A percentile compares a stretch with the other conserved stretches of the same genome.
These are phyloP conservation scores for Scaptomyza montana DNA, from an alignment of 1,140 invertebrate species.

Conservation along the genomic window DNA sequence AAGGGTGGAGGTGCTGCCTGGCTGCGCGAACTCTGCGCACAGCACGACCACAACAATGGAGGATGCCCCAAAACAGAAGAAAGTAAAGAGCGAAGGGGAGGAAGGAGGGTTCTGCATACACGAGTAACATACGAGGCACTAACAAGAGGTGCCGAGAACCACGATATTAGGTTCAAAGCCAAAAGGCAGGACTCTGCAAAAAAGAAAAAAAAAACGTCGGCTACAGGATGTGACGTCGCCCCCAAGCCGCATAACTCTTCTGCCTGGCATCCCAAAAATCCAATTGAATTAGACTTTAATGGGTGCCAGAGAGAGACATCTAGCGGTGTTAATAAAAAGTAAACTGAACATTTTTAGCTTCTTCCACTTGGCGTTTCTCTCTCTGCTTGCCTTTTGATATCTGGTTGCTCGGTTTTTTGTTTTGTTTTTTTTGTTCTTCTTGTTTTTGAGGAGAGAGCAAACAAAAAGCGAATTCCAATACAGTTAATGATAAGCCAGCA, in stretches of 20 bases:
- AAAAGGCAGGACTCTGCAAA: constrained; percentile 36
- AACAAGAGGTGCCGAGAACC: constrained; percentile 76
- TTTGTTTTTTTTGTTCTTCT: constrained; percentile 14
- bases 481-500: constrained; percentile 74
- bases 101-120: constrained; percentile 9
- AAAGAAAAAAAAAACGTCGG: constrained; percentile 14
- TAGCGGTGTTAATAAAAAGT: constrained; percentile 80
- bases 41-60: constrained; percentile 49
- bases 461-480: constrained; percentile 68
- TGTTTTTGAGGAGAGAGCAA: constrained; percentile 31
- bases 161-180: constrained; percentile 78
- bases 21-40: constrained; percentile 77
- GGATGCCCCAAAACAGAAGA: constrained; percentile 12
- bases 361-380: constrained; percentile 10
- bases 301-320: constrained; percentile 77
- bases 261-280: constrained; percentile 24
- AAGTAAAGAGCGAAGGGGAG: not conserved
- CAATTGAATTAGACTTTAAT: constrained; percentile 74
- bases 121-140: constrained; percentile 70
- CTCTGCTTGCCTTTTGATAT: constrained; percentile 18
- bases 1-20: constrained; percentile 82
- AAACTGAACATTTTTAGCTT: constrained; percentile 55
- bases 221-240: constrained; percentile 46
- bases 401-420: constrained; percentile 5
- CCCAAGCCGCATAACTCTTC: constrained; percentile 28